A percentile compares a stretch with the other conserved stretches of the same genome.
These are phyloP conservation scores for Oligia fasciuncula DNA, from an alignment of 2,888 invertebrate genomes.

Conservation along the genomic window DNA sequence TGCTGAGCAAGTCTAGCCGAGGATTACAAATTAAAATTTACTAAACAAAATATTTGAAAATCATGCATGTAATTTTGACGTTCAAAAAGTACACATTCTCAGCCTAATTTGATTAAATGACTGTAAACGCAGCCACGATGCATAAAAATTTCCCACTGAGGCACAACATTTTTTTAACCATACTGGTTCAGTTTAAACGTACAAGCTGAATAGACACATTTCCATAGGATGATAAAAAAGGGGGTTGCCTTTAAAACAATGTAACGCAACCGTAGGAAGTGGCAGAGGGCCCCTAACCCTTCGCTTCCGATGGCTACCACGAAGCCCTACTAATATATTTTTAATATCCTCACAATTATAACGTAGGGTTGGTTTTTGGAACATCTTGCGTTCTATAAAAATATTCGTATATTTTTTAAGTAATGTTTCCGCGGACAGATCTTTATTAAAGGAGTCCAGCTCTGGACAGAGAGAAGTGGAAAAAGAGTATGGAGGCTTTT, in stretches of 20 bases:
- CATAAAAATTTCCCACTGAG: background rate
- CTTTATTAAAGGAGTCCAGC: background rate
- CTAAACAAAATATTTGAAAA: too few relatives aligned
- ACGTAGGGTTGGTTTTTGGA: conserved; percentile 36
- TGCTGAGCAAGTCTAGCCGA: too few relatives aligned
- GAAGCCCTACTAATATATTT: conserved; percentile 65
- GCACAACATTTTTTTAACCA: background rate
- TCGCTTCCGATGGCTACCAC: conserved; percentile 52
- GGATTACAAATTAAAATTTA: too few relatives aligned
- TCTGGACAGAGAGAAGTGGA: background rate
- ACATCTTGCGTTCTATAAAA: background rate
- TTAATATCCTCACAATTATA: conserved; percentile 55
- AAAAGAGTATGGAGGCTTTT: background rate
- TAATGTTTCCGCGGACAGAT: background rate
- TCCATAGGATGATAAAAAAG: conserved; percentile 29
- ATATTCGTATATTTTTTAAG: background rate
- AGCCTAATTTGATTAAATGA: background rate
- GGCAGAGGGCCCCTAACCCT: conserved; percentile 43
- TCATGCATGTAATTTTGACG: background rate
- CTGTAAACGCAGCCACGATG: background rate
- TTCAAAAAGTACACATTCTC: background rate
- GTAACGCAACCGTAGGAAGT: conserved; percentile 57
- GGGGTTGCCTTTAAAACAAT: conserved; percentile 57
- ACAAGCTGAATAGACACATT: conserved; percentile 16
- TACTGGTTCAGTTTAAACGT: background rate